Evolutionary conservation across 1,140 invertebrate species (phyloP), one percentile per base, ranked within the genome.

Genomic region (Drosophila auraria): DNA sequence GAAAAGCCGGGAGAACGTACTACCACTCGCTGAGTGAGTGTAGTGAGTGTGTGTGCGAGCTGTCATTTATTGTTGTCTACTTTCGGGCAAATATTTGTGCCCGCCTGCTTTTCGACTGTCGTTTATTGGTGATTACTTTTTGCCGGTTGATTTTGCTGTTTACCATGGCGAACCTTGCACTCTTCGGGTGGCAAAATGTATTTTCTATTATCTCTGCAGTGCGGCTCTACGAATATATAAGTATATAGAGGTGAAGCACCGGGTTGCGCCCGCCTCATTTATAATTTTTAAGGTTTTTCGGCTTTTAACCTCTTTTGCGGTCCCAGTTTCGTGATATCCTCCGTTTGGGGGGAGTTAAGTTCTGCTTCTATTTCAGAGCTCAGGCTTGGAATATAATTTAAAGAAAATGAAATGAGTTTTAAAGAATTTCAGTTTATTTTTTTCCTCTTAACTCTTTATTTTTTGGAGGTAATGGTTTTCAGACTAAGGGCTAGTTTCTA

Each of bases 41-140:
- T 56, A n/a, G 27, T 17, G 40, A 44, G 51, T 69, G 20, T 65
- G 42, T 57, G 42, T 57, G 60, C 33, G 51, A 68, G 38, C 40
- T 50, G 58, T 44, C 65, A 59, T 80, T 83, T 80, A 77, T 83
- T 80, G 82, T 74, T 69, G 83, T 71, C 74, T 69, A 53, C 68
- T 82, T 78, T 68, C 23, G 50, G 54, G 33, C 45, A 70, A 83
- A 83, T 83, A 83, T 83, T 83, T 83, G 69, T 63, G 45, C 25
- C 33, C 38, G 68, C 60, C 80, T 65, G 73, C 78, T 58, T 62
- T 80, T 65, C 38, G 60, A 38, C 36, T 68, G 47, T 71, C 71
- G 68, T 73, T 74, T 78, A 74, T 78, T 78, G 70, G 68, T 72
- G 76, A 80, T 78, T 78, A 63, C 64, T 82, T 78, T 65, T 30